These are phyloP conservation scores for Podarcis cretensis DNA, from an alignment of 2,113 vertebrate genomes.

Conservation along the genomic window DNA sequence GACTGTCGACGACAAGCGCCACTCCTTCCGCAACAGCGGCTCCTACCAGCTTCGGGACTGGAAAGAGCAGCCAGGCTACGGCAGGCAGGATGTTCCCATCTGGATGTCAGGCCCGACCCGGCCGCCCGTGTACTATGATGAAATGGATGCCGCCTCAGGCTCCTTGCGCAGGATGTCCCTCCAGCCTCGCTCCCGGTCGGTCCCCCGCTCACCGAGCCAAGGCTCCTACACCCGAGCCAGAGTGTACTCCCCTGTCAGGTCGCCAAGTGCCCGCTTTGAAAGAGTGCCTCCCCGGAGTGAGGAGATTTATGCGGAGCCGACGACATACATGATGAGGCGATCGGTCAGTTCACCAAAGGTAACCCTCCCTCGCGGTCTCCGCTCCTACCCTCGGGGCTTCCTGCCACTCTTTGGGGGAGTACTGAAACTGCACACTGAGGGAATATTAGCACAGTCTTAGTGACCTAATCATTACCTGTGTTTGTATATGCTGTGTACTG, in stretches of 20 bases:
- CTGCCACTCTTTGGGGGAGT: neutral
- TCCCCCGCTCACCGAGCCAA: slow-evolving; percentile 90
- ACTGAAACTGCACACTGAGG: too few species aligned
- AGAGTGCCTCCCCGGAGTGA: slow-evolving; percentile 79
- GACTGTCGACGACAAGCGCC: slow-evolving; percentile 85
- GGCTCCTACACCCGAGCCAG: slow-evolving; percentile 82
- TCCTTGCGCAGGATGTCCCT: slow-evolving; percentile 88
- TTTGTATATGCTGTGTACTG: neutral
- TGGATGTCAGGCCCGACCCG: slow-evolving; percentile 72
- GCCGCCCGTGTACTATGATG: slow-evolving; percentile 73
- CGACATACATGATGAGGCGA: slow-evolving; percentile 84
- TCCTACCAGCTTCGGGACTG: slow-evolving; percentile 79
- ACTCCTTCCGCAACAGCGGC: slow-evolving; percentile 83
- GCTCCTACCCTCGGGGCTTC: accelerated
- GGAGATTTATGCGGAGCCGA: slow-evolving; percentile 83
- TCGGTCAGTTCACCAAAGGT: slow-evolving; percentile 96
- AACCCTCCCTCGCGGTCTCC: neutral
- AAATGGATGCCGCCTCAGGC: slow-evolving; percentile 80
- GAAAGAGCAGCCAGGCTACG: slow-evolving; percentile 72
- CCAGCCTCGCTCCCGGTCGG: slow-evolving; percentile 92
- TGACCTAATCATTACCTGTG: neutral
- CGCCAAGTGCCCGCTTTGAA: slow-evolving; percentile 86
- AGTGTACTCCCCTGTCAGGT: slow-evolving; percentile 89
- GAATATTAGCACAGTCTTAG: neutral
- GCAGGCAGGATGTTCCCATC: slow-evolving; percentile 68